Conservation (phyloP, 2,797 vertebrate species). For the Leontopithecus rosalia region DNA sequence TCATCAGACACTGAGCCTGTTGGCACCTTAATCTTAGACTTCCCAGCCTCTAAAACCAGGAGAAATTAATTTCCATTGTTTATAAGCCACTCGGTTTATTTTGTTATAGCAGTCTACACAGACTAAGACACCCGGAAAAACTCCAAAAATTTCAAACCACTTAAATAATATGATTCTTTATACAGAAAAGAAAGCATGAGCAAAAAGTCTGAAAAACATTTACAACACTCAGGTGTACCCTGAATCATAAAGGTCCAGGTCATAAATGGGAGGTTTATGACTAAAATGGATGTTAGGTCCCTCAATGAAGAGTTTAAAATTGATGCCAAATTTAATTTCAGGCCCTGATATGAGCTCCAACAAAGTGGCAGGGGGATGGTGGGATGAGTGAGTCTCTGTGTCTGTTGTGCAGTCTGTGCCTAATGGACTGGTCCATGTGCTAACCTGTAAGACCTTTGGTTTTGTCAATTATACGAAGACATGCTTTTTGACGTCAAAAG, state of each 20-base stretch:
- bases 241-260: background rate
- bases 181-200: background rate
- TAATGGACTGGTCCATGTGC: fast-evolving
- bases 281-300: background rate
- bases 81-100: background rate
- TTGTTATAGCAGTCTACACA: background rate
- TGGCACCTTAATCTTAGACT: background rate
- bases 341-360: background rate
- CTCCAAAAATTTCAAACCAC: background rate
- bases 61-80: background rate
- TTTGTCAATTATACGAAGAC: background rate
- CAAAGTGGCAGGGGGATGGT: no score
- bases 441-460: background rate
- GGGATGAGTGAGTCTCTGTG: background rate
- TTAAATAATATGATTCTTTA: background rate
- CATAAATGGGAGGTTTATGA: background rate
- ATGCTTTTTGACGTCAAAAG: background rate
- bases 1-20: background rate
- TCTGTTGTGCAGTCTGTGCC: background rate
- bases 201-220: background rate
- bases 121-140: background rate
- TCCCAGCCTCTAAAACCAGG: background rate
- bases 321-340: background rate
- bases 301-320: background rate
- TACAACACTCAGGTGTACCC: background rate